A percentile compares a stretch with the other conserved stretches of the same genome.
These are phyloP conservation scores for Lytechinus pictus DNA, from an alignment of 35 echinoderm and acorn worm species.

Conservation along the genomic window DNA sequence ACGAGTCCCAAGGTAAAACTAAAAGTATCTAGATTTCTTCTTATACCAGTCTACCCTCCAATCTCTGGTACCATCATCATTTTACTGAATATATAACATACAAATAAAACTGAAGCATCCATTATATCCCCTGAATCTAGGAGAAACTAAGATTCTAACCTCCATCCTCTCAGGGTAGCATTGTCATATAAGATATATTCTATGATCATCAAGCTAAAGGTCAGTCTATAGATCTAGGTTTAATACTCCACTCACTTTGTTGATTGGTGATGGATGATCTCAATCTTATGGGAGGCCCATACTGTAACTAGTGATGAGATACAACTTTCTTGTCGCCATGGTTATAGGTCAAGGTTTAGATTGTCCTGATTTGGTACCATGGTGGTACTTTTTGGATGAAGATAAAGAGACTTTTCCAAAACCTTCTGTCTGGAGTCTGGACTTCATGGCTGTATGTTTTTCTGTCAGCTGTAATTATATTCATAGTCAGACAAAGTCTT, in stretches of 20 bases:
- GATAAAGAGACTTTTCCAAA: too few species aligned
- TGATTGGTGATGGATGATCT: constrained; percentile 9
- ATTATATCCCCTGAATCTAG: not conserved
- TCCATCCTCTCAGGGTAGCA: not conserved
- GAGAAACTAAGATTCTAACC: not conserved
- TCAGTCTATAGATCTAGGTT: not conserved
- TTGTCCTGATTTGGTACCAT: too few species aligned
- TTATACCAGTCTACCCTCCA: too few species aligned
- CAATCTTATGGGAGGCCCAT: not conserved
- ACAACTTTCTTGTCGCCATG: not conserved
- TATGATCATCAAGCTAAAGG: not conserved
- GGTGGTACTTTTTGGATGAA: too few species aligned
- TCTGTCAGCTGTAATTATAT: too few species aligned
- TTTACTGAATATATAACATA: not conserved
- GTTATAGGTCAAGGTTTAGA: too few species aligned
- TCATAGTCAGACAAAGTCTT: too few species aligned
- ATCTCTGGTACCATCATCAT: too few species aligned
- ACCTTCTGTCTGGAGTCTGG: too few species aligned
- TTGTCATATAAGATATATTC: constrained; percentile 14
- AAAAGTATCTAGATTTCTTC: too few species aligned
- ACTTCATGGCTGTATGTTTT: too few species aligned
- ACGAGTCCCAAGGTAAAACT: too few species aligned
- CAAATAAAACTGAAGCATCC: not conserved
- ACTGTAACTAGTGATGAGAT: not conserved
- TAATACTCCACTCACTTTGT: not conserved